phyloP scores from a whole-genome alignment of 1,140 invertebrate genomes.

The Saccostrea cuccullata region DNA sequence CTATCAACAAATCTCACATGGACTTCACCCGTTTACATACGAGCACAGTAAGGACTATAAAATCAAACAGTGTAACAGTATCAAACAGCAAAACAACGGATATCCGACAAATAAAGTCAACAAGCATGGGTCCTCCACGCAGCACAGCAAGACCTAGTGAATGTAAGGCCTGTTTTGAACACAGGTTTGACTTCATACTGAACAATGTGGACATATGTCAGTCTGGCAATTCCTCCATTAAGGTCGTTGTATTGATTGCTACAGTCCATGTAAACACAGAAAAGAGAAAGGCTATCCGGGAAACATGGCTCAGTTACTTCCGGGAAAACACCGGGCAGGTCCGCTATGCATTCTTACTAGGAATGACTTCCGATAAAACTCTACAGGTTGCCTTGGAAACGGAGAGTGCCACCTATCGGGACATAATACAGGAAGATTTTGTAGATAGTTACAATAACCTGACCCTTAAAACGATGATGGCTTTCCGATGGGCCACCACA shows the following conservation, averaged over 20 bases:
- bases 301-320: constrained; percentile 55
- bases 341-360: constrained; percentile 54
- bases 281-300: constrained; percentile 47
- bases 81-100: not conserved
- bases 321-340: constrained; percentile 53
- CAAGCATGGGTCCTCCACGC: not conserved
- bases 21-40: not conserved
- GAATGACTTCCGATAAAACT: not conserved
- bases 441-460: constrained; percentile 88
- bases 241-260: not conserved
- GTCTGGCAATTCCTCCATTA: not conserved
- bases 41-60: not conserved
- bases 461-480: constrained; percentile 91
- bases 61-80: not conserved
- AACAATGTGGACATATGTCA: constrained; percentile 31
- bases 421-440: constrained; percentile 90
- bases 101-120: not conserved
- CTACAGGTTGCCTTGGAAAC: constrained; percentile 51
- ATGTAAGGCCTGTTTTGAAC: constrained; percentile 12
- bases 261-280: not conserved
- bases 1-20: not conserved
- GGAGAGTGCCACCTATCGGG: constrained; percentile 83
- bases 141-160: not conserved
- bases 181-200: not conserved
- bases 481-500: constrained; percentile 87